Evolutionary conservation across 2,888 invertebrate species (phyloP), one percentile per base, ranked within the genome.

Genomic region (Melanargia galathea): DNA sequence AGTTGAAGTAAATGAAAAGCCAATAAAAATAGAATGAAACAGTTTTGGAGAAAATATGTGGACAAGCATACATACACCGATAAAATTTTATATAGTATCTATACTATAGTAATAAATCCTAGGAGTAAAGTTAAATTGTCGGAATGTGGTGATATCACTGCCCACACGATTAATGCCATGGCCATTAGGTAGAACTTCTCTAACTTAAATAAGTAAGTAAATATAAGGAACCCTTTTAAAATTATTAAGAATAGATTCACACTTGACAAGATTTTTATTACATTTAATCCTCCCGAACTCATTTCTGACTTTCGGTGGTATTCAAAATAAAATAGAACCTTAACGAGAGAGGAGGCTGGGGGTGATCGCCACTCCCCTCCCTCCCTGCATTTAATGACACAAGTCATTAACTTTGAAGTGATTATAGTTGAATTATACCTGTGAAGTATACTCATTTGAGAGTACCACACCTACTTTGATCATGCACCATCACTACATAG

Each of bases 311-410:
- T 63, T 59, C 55, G 43, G 55, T 26, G 75, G 70, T 77, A 81
- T 85, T 81, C 76, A 78, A 86, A 86, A 85, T 81, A 85, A 82
- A 84, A 74, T 75, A 81, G 69, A 71, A 73, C 57, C 64, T 63
- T 74, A 78, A 76, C 74, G 71, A 74, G 70, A 70, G 59, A 63
- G 69, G 64, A 76, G 73, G 73, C 67, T 68, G 72, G 72, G 78
- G 71, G 75, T 80, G 80, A 83, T 88, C 85, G 87, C 84, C 84
- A 79, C 84, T 83, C 51, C 60, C 84, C 76, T 82, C 55, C 59
- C 20, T 16, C 49, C 18, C 33, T 40, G 40, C 43, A 33, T 66
- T 66, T 59, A 35, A 40, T 40, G 64, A 56, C 45, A 45, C 45
- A 56, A 45, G 56, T 56, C 45, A 43, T 56, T 56, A 57, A 45